Percentiles rank a stretch among this genome's conserved stretches.
phyloP scores from a whole-genome alignment of 1,140 invertebrate genomes.

The Rhyacophila brunnea region DNA sequence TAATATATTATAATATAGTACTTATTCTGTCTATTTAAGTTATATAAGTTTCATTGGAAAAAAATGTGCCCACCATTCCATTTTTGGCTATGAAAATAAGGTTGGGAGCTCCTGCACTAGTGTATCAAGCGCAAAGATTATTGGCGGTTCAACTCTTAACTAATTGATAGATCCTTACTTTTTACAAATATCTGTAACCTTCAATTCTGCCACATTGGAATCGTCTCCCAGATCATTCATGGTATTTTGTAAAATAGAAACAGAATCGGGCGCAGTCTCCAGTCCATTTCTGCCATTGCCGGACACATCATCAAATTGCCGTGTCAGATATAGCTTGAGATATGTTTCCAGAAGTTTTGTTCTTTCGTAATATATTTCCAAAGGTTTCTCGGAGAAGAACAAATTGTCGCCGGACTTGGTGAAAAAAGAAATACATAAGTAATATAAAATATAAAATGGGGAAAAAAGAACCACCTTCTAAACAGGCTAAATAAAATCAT shows the following conservation, averaged over 20 bases:
- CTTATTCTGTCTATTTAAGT: no score
- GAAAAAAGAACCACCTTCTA: no score
- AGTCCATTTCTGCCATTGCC: background rate
- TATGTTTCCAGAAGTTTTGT: constrained; percentile 3
- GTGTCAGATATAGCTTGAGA: background rate
- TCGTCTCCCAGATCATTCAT: background rate
- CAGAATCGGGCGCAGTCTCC: background rate
- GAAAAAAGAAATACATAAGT: no score
- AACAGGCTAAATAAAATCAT: no score
- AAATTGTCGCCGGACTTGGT: background rate
- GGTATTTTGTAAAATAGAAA: background rate
- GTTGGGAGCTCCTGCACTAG: no score
- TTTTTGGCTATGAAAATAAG: no score
- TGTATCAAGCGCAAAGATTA: no score
- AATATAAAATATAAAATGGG: no score
- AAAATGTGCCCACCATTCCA: no score
- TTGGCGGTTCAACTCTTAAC: no score
- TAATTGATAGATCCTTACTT: background rate
- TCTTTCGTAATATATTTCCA: constrained; percentile 6
- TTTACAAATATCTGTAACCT: background rate
- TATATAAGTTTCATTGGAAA: no score
- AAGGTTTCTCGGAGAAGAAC: background rate
- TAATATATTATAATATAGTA: no score
- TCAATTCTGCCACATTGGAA: background rate
- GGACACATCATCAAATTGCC: background rate